Evolutionary conservation across 2,888 invertebrate genomes (phyloP).

Genomic region (Vanessa cardui): DNA sequence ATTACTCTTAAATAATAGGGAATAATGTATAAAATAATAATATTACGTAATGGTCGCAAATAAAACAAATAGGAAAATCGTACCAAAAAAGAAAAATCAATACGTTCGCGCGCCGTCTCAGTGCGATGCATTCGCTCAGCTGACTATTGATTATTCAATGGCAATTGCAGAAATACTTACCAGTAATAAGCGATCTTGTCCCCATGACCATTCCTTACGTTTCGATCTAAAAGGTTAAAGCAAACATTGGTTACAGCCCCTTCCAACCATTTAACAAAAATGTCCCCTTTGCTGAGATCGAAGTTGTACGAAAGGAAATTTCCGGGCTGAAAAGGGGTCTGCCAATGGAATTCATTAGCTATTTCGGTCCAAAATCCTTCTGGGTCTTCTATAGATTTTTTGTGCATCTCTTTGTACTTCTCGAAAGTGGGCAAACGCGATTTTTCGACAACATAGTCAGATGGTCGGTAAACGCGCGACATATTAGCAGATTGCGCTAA

Average conservation of each 20-base stretch:
- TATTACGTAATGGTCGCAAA: constrained; percentile 32
- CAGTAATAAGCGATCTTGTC: constrained; percentile 97
- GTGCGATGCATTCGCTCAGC: constrained; percentile 65
- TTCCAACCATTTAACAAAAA: constrained; percentile 97
- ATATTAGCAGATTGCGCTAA: constrained; percentile 67
- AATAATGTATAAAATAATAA: constrained; percentile 16
- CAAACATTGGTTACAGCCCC: constrained; percentile 97
- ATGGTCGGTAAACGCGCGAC: constrained; percentile 85
- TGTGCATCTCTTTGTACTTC: constrained; percentile 92
- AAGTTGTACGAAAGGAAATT: constrained; percentile 96
- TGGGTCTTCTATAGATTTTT: constrained; percentile 93
- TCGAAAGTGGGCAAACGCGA: constrained; percentile 78
- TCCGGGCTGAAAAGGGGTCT: constrained; percentile 87
- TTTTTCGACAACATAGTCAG: constrained; percentile 87
- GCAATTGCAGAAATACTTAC: constrained; percentile 83
- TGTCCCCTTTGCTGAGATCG: constrained; percentile 92
- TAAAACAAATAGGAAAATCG: constrained; percentile 31
- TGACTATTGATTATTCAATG: constrained; percentile 63
- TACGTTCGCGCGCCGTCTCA: constrained; percentile 72
- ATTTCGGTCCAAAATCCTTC: constrained; percentile 96
- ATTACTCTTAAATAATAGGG: constrained; percentile 1
- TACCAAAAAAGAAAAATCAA: constrained; percentile 61
- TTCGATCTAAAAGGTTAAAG: constrained; percentile 96
- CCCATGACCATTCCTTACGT: constrained; percentile 93
- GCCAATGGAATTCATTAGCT: constrained; percentile 97